A percentile compares a stretch with the other conserved stretches of the same genome.
Evolutionary conservation across 2,113 vertebrate species (phyloP).

Genomic region (Paramormyrops kingsleyae): DNA sequence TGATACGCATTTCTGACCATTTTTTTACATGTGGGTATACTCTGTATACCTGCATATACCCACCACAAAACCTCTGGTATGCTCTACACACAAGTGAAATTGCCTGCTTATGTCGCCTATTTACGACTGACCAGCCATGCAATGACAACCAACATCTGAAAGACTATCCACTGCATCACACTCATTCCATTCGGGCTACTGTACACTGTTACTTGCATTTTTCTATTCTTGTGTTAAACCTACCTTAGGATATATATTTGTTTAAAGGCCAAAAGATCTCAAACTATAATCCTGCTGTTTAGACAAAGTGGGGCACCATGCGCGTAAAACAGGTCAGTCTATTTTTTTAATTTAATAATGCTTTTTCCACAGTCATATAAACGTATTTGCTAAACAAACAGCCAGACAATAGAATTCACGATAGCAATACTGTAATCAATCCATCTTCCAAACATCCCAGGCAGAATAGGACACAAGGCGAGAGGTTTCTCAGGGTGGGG

Average conservation of each 20-base stretch:
- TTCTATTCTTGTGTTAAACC: not conserved
- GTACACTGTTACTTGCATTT: not conserved
- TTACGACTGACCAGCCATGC: not conserved
- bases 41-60: not conserved
- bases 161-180: not conserved
- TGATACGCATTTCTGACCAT: not conserved
- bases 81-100: not conserved
- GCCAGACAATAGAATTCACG: not conserved
- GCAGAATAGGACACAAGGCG: not conserved
- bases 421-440: not conserved
- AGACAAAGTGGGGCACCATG: not conserved
- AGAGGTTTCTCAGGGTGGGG: not conserved
- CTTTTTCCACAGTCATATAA: not conserved
- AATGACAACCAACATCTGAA: not conserved
- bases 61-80: not conserved
- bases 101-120: not conserved
- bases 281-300: not conserved
- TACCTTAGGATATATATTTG: not conserved
- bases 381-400: not conserved
- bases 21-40: not conserved
- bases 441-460: not conserved
- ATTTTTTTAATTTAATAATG: not conserved
- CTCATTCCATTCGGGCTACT: not conserved
- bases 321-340: not conserved
- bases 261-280: not conserved